Evolutionary conservation across 2,888 invertebrate species (phyloP).

Genomic region (Ptychoptera albimana): DNA sequence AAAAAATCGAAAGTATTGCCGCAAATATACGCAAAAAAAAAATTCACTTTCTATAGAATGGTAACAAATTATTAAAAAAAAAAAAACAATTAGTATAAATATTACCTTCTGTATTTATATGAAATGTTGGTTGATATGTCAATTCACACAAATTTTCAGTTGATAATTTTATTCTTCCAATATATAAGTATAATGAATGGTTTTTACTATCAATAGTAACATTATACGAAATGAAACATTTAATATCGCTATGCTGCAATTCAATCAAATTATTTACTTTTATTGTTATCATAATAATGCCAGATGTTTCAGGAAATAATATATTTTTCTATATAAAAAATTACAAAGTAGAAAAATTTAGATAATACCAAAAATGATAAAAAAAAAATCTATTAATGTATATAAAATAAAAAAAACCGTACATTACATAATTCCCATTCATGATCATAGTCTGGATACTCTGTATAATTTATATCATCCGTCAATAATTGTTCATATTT

Average conservation of each 20-base stretch:
- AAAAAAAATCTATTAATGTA: background rate
- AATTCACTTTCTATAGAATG: too few relatives aligned
- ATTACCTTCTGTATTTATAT: slow-evolving; percentile 4
- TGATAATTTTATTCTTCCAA: slow-evolving; percentile 7
- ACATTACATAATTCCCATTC: slow-evolving; percentile 10
- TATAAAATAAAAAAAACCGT: background rate
- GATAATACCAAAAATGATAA: background rate
- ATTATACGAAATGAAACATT: slow-evolving; percentile 7
- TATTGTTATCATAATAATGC: slow-evolving; percentile 5
- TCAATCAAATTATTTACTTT: slow-evolving; percentile 4
- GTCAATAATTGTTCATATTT: slow-evolving; percentile 7
- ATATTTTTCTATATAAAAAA: slow-evolving; percentile 2
- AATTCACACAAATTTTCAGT: slow-evolving; percentile 6
- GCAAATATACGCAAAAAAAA: too few relatives aligned
- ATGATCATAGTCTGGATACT: slow-evolving; percentile 4
- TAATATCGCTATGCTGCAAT: background rate
- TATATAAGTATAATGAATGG: slow-evolving; percentile 6
- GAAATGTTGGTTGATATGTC: slow-evolving; percentile 6
- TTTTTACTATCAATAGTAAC: slow-evolving; percentile 2
- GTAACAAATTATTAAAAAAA: too few relatives aligned
- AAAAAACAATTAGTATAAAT: background rate
- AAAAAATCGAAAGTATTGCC: too few relatives aligned
- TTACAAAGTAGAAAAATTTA: background rate
- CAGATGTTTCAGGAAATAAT: slow-evolving; percentile 7
- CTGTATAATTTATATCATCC: background rate